Conservation (phyloP, 2,797 vertebrate species). For the Heteromormyrus szaboi region DNA sequence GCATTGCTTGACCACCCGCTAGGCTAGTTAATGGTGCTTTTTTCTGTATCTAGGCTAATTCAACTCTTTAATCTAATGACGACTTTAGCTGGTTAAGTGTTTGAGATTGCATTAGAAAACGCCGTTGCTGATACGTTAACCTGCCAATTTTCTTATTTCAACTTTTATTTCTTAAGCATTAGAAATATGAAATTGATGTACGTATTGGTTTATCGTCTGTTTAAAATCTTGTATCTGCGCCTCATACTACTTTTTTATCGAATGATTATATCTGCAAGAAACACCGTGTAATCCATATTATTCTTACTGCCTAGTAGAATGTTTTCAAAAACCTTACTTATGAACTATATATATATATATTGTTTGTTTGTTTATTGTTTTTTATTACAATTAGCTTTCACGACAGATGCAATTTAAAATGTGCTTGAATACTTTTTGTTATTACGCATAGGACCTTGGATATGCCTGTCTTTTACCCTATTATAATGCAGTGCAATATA, state of each 20-base stretch:
- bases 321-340: neutral
- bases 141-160: neutral
- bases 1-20: neutral
- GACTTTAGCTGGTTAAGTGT: neutral
- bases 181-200: neutral
- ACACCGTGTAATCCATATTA: neutral
- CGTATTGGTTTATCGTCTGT: neutral
- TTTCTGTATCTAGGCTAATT: neutral
- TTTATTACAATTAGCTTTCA: conserved; percentile 51
- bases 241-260: neutral
- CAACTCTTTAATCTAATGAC: neutral
- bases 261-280: neutral
- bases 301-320: neutral
- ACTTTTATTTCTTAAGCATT: neutral
- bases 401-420: conserved; percentile 71
- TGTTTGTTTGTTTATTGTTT: neutral
- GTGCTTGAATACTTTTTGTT: conserved; percentile 82
- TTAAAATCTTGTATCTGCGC: neutral
- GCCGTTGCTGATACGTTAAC: neutral
- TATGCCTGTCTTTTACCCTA: conserved; percentile 71
- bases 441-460: conserved; percentile 68
- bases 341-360: neutral
- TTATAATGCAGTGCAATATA: conserved; percentile 70
- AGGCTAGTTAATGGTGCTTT: neutral
- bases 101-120: neutral